A percentile compares a stretch with the other conserved stretches of the same genome.
Conservation (phyloP, 2,113 vertebrate genomes). For the Prochilodus magdalenae region DNA sequence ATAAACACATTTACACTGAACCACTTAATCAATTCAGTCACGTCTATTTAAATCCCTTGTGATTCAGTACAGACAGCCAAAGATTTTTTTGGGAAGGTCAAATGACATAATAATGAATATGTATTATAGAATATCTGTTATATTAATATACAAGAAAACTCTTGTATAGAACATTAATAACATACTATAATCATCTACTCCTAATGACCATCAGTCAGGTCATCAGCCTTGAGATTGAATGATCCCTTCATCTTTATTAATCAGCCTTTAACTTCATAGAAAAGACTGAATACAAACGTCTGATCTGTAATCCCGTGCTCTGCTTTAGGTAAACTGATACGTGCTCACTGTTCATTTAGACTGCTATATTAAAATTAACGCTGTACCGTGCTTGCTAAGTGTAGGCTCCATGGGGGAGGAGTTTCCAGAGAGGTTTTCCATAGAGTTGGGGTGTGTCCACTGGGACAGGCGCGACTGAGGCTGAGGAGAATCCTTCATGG, state of each 20-base stretch:
- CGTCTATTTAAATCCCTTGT: too few species aligned
- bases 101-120: too few species aligned
- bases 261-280: background rate
- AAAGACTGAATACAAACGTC: background rate
- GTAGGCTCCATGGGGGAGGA: slow-evolving; percentile 91
- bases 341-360: background rate
- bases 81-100: too few species aligned
- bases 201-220: too few species aligned
- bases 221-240: too few species aligned
- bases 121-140: too few species aligned
- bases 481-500: slow-evolving; percentile 93
- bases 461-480: slow-evolving; percentile 98
- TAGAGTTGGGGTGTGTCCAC: slow-evolving; percentile 97
- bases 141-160: too few species aligned
- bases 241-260: too few species aligned
- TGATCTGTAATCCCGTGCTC: too few species aligned
- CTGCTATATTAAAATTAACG: background rate
- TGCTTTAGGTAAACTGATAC: background rate
- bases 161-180: too few species aligned
- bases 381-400: slow-evolving; percentile 89
- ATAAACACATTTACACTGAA: background rate
- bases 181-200: too few species aligned
- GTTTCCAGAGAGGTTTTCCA: slow-evolving; percentile 90
- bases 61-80: too few species aligned
- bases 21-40: background rate